phyloP scores from a whole-genome alignment of 1,140 invertebrate genomes.

The Eciton burchellii region DNA sequence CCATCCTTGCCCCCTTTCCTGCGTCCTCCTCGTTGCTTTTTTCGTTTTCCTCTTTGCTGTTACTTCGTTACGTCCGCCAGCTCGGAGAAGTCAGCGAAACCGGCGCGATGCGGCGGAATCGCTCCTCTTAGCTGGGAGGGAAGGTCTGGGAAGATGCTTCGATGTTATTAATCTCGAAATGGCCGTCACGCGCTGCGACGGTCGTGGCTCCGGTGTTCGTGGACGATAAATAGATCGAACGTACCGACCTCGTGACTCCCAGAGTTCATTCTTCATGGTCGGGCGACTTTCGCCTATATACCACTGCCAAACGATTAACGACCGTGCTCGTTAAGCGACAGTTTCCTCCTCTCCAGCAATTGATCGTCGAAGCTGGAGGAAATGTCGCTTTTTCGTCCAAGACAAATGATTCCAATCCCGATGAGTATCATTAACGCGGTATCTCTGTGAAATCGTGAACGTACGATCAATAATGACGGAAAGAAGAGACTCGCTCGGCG shows the following conservation, averaged over 20 bases:
- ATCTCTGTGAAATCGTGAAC: constrained; percentile 13
- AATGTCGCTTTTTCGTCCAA: constrained; percentile 54
- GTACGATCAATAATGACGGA: constrained; percentile 41
- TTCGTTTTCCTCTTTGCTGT: constrained; percentile 22
- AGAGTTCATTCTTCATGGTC: constrained; percentile 72
- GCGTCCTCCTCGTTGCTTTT: constrained; percentile 18
- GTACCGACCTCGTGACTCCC: constrained; percentile 45
- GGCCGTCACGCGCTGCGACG: constrained; percentile 66
- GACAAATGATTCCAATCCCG: constrained; percentile 63
- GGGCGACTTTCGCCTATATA: constrained; percentile 68
- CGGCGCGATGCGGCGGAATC: constrained; percentile 13
- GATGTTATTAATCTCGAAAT: constrained; percentile 76
- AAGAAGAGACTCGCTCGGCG: constrained; percentile 28
- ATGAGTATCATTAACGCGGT: constrained; percentile 36
- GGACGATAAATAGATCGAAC: constrained; percentile 58
- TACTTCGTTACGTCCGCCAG: constrained; percentile 5
- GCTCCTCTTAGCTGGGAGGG: constrained; percentile 45
- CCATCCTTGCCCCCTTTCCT: constrained; percentile 8
- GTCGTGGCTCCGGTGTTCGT: constrained; percentile 53
- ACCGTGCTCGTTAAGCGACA: constrained; percentile 73
- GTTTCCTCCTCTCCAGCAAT: constrained; percentile 47
- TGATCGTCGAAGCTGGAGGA: background rate
- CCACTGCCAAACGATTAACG: constrained; percentile 69
- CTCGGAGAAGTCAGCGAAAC: constrained; percentile 37
- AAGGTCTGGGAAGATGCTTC: constrained; percentile 60